Evolutionary conservation across 2,113 vertebrate species (phyloP), one percentile per base, ranked within the genome.

Genomic region (Strix uralensis): DNA sequence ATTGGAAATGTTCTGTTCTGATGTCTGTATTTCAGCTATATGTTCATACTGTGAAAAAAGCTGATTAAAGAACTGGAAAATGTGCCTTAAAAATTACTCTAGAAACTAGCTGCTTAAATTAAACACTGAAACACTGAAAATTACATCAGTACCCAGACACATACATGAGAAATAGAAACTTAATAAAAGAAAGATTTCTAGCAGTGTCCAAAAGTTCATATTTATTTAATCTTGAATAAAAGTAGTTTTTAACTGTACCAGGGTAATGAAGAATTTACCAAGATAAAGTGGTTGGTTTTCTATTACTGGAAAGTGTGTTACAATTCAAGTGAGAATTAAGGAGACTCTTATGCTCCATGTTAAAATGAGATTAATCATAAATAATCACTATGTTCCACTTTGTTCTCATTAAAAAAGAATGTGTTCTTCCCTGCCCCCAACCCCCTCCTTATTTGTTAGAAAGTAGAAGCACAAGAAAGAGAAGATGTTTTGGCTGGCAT

Each of bases 391-490:
- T 2, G 0, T 82, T 95, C 34, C 11, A n/a, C 59, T 85, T 75
- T 55, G 36, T 75, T 26, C 22, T 86, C 26, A 40, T 36, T 81
- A 51, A 86, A 81, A 81, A 81, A 72, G 13, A 69, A 88, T 22
- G 42, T 85, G 5, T 81, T 54, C 32, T 9, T 3, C 38, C 6
- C 9, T 46, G 44, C 44, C 17, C 44, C 15, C 44, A 46, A 8
- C 40, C 8, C 23, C 26, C 54, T 21, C 26, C 34, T 96, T 93
- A 44, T 92, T 91, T 88, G 47, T 98, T 96, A 99, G 99, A 98
- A 98, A 97, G 97, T 99, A 72, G 99, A 99, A 98, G 98, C 98
- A 7, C 98, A 98, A 95, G 99, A 99, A 97, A 98, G 98, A 87
- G 99, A 99, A 92, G 99, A 99, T 69, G 80, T 98, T 97, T 97